Conservation (phyloP, 2,797 vertebrate genomes). For the Muscicapa comitata region DNA sequence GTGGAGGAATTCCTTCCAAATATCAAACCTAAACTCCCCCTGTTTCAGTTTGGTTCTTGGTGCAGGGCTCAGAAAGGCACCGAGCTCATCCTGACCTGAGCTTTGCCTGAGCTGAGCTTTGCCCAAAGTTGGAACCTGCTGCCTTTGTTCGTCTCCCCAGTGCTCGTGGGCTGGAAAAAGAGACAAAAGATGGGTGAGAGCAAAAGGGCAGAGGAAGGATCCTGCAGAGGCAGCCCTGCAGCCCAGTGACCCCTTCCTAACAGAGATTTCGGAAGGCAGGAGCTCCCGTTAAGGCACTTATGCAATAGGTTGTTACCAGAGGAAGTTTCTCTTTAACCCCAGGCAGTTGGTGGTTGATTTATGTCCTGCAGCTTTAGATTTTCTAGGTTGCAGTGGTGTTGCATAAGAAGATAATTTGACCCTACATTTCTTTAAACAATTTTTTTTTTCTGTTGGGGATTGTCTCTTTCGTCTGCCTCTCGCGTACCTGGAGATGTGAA, state of each 20-base stretch:
- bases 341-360: conserved; percentile 58
- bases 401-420: background rate
- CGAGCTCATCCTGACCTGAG: background rate
- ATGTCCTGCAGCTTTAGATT: conserved; percentile 28
- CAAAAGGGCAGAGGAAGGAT: no score
- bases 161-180: accelerated
- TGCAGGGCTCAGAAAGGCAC: background rate
- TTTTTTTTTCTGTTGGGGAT: background rate
- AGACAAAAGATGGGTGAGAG: background rate
- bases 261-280: background rate
- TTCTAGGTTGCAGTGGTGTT: background rate
- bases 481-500: accelerated
- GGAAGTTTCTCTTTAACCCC: conserved; percentile 45
- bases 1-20: background rate
- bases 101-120: background rate
- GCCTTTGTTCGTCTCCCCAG: background rate
- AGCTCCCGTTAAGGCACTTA: background rate
- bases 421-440: accelerated
- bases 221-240: accelerated
- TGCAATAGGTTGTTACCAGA: background rate
- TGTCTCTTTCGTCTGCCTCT: background rate
- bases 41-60: background rate
- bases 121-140: background rate
- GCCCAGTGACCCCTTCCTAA: background rate
- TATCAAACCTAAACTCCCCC: background rate